Conservation (phyloP, 2,888 invertebrate species). For the Nysson spinosus region DNA sequence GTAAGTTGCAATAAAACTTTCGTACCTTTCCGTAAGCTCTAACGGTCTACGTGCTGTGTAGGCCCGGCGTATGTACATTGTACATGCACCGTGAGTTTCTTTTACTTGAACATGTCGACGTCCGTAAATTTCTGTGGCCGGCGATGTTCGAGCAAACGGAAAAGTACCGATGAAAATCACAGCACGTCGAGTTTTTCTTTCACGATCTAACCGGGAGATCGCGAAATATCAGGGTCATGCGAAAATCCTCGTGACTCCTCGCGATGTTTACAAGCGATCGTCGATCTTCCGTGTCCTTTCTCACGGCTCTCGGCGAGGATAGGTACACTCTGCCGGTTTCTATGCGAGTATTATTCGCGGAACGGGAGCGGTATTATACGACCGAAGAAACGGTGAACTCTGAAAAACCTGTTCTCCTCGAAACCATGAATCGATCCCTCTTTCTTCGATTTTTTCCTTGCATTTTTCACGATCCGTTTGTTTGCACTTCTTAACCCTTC, state of each 20-base stretch:
- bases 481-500: too few relatives aligned
- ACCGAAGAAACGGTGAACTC: slow-evolving; percentile 25
- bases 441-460: slow-evolving; percentile 17
- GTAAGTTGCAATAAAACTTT: too few relatives aligned
- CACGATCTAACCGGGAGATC: slow-evolving; percentile 16
- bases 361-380: slow-evolving; percentile 48
- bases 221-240: slow-evolving; percentile 57
- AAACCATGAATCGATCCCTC: slow-evolving; percentile 34
- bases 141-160: too few relatives aligned
- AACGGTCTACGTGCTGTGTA: too few relatives aligned
- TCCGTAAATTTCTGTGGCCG: too few relatives aligned
- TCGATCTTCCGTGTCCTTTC: slow-evolving; percentile 59
- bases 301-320: slow-evolving; percentile 44
- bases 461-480: too few relatives aligned
- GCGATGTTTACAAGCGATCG: slow-evolving; percentile 55
- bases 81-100: too few relatives aligned
- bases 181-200: too few relatives aligned
- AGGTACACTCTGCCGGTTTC: slow-evolving; percentile 33
- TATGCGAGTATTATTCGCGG: slow-evolving; percentile 47
- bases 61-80: too few relatives aligned
- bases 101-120: too few relatives aligned
- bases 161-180: too few relatives aligned
- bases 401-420: slow-evolving; percentile 39
- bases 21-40: too few relatives aligned
- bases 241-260: slow-evolving; percentile 51